These are phyloP conservation scores for Ataeniobius toweri DNA, from an alignment of 2,797 vertebrate species.

Conservation along the genomic window DNA sequence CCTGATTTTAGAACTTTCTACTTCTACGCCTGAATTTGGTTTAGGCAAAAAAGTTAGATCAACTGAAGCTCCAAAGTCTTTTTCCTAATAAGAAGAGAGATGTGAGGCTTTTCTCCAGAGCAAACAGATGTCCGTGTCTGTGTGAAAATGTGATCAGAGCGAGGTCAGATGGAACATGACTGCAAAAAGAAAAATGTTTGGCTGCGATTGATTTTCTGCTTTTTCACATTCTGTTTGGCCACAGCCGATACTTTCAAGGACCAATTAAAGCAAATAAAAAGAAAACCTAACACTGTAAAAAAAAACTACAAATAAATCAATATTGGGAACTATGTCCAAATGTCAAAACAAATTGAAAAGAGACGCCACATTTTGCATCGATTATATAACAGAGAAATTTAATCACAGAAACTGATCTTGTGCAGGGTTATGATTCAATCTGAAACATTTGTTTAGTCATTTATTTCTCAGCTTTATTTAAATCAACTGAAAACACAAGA, in stretches of 20 bases:
- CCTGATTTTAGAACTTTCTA: conserved; percentile 7
- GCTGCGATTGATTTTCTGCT: conserved; percentile 60
- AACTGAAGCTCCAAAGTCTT: not conserved
- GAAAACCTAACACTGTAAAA: conserved; percentile 38
- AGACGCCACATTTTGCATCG: conserved; percentile 13
- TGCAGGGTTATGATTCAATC: conserved; percentile 22
- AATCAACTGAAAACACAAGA: conserved; percentile 7
- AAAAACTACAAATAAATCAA: conserved; percentile 36
- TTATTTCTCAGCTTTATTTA: conserved; percentile 24
- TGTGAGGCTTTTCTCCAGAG: conserved; percentile 7
- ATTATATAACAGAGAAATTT: conserved; percentile 21
- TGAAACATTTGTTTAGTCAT: conserved; percentile 13
- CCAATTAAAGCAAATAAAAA: conserved; percentile 59
- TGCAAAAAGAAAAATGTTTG: conserved; percentile 28
- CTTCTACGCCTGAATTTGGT: conserved; percentile 1
- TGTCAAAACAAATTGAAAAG: conserved; percentile 51
- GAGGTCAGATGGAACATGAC: conserved; percentile 18
- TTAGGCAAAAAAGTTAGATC: not conserved
- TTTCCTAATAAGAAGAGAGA: not conserved
- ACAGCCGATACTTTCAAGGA: conserved; percentile 47
- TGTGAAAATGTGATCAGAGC: conserved; percentile 13
- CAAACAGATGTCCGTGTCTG: conserved; percentile 9
- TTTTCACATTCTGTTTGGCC: conserved; percentile 23
- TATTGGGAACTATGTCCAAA: conserved; percentile 36
- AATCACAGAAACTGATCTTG: conserved; percentile 40